Base-by-base conservation (phyloP, 23 tunicate genomes). In the Botrylloides violaceus region DNA sequence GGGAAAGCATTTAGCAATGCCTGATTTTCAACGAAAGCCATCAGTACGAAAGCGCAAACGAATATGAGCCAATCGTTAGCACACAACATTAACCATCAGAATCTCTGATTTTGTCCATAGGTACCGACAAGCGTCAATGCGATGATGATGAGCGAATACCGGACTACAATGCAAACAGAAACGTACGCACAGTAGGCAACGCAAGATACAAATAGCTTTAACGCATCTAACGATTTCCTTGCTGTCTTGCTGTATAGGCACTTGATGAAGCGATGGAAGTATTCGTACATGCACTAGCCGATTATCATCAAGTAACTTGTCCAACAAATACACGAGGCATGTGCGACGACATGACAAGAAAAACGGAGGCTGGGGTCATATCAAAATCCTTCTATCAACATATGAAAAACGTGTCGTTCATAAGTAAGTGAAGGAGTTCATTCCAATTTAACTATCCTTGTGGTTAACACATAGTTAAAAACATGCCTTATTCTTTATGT, bases 191-290 rank as follows among this genome's bases (percentile, higher is more conserved):
- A 43, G 12, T 43, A 15, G 15, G 9, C 53, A 15, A 7, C 53
- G 15, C 12, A 7, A 7, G 53, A 43, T 43, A 15, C 12, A 9
- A 43, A 15, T 7, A 43, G 53, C 53, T 15, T 43, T 43, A 43
- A 43, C 53, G n/a, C n/a, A 9, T 43, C 53, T 43, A 15, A 43
- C 53, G 12, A 43, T n/a, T n/a, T n/a, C n/a, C n/a, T n/a, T n/a
- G n/a, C n/a, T n/a, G 34, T 63, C 3, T 63, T 3, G 26, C 9
- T 6, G 37, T 36, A 0, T 28, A 81, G 86, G 71, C 72, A 1
- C 65, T 81, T 2, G 88, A 74, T 27, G 81, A 82, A 35, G 81
- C 88, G 22, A 58, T 66, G 0, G 34, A 58, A 4, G 76, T 80
- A 28, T 36, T 82, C 18, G 76, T 53, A n/a, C 36, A 77, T 23